Base-by-base conservation (phyloP, 2,113 vertebrate species). In the Saccopteryx bilineata region DNA sequence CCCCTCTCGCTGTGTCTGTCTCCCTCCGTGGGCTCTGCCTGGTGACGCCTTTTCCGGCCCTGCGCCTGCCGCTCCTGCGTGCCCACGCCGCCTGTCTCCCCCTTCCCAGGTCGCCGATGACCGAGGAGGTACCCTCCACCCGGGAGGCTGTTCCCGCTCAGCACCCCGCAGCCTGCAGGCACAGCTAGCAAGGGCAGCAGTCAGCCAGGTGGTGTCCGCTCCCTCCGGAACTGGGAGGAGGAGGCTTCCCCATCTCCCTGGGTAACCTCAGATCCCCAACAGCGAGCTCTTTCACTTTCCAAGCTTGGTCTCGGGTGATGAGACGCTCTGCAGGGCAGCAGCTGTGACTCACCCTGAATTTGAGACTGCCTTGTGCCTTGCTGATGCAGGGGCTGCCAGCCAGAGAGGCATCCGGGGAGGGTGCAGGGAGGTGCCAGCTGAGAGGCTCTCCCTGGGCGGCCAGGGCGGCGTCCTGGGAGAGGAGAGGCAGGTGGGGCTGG, bases 281-380 rank as follows among this genome's bases (percentile, higher is more conserved):
- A 87, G 90, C 68, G 69, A 80, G 63, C 52, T 65, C 83, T 93
- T 96, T 63, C 90, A 76, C 94, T 93, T 92, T 92, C 80, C 14
- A 17, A 46, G 93, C 63, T 89, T 39, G 52, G 74, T 76, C 79
- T 76, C 0, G 0, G 58, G 72, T 58, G 52, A 71, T n/a, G 76
- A 90, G 46, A 80, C 28, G 56, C 56, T 87, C 88, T 71, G 80
- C 65, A 85, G 84, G 88, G 76, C 50, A 69, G 50, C 65, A 76
- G 94, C 94, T 81, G 94, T 69, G 96, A 96, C 84, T 87, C 75
- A 89, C 61, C 54, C 74, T 80, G 90, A 13, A 18, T 58, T n/a
- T 75, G 54, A 58, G 91, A 60, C 58, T 92, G 95, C 80, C 46
- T 74, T 19, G 28, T 33, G 76, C 60, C 39, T 56, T 0, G 14